These are phyloP conservation scores for Mimachlamys varia DNA, from an alignment of 2,888 invertebrate species.

Conservation along the genomic window DNA sequence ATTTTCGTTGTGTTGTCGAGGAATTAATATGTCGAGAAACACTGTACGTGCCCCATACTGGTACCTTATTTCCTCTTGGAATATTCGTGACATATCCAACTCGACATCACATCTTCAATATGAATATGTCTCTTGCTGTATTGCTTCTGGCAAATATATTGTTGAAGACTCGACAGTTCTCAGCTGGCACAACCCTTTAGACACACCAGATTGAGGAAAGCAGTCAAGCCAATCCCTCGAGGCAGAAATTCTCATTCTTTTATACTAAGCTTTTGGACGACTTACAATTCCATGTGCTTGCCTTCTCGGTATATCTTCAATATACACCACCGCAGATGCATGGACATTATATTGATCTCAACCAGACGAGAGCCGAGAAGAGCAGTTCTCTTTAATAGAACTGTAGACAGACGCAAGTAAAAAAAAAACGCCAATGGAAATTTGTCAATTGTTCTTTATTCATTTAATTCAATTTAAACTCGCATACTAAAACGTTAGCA, in stretches of 20 bases:
- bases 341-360: background rate
- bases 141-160: background rate
- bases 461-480: conserved; percentile 1
- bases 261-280: background rate
- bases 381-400: background rate
- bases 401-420: background rate
- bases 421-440: background rate
- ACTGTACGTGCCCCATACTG: background rate
- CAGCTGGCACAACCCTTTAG: background rate
- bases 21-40: background rate
- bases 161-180: background rate
- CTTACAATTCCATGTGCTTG: background rate
- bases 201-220: background rate
- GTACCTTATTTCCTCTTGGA: background rate
- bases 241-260: background rate
- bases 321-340: background rate
- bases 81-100: background rate
- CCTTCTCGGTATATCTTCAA: background rate
- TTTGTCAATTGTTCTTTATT: conserved; percentile 11
- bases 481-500: background rate
- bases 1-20: background rate
- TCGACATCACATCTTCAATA: background rate
- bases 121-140: background rate
- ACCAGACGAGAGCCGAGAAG: background rate
- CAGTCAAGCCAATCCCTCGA: background rate